Evolutionary conservation across 2,113 vertebrate genomes (phyloP).

Genomic region (Oryzias curvinotus): DNA sequence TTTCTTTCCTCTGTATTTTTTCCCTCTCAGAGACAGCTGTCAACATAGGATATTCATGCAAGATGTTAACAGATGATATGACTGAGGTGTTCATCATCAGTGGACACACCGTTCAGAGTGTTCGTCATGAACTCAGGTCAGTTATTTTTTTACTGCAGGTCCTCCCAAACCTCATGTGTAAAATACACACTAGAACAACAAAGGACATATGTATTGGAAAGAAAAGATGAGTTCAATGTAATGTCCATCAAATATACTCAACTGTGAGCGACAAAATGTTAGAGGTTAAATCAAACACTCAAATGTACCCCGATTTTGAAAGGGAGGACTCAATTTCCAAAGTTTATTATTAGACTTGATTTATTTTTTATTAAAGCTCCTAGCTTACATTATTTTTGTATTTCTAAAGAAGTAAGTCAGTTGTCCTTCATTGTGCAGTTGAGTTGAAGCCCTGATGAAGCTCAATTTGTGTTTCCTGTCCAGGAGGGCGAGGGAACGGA

Average conservation of each 20-base stretch:
- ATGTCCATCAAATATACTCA: too few species aligned
- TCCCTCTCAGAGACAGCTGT: slow-evolving; percentile 86
- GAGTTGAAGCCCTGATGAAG: slow-evolving; percentile 1
- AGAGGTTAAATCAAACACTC: too few species aligned
- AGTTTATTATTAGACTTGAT: too few species aligned
- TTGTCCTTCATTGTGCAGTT: too few species aligned
- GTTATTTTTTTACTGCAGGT: slow-evolving; percentile 50
- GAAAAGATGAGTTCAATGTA: too few species aligned
- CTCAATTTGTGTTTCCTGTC: slow-evolving; percentile 4
- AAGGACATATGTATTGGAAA: neutral
- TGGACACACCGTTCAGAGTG: slow-evolving; percentile 89
- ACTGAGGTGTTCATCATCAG: slow-evolving; percentile 88
- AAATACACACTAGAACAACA: neutral
- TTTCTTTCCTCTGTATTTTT: neutral
- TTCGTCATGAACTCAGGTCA: slow-evolving; percentile 91
- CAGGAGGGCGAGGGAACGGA: slow-evolving; percentile 87
- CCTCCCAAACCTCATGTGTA: neutral
- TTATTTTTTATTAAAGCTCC: too few species aligned
- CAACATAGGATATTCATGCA: slow-evolving; percentile 95
- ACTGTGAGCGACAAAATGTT: too few species aligned
- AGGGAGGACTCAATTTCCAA: too few species aligned
- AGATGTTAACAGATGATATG: slow-evolving; percentile 94
- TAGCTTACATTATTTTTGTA: too few species aligned
- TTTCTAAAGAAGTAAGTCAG: too few species aligned
- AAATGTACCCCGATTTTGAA: too few species aligned